These are phyloP conservation scores for Equus quagga DNA, from an alignment of 2,113 vertebrate genomes.

Conservation along the genomic window DNA sequence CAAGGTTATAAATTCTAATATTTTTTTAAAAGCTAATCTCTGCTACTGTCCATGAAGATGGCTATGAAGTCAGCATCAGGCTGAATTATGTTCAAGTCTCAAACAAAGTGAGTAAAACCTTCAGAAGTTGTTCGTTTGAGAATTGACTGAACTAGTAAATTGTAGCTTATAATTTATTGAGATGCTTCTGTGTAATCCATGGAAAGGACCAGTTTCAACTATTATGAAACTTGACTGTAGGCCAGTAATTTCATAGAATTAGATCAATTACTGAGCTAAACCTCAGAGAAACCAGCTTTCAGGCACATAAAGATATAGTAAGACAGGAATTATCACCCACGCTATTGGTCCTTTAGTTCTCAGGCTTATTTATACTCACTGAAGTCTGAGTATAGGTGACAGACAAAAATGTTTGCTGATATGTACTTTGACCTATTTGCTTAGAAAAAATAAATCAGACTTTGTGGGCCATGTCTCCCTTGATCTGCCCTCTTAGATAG, in stretches of 20 bases:
- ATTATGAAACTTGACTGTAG: background rate
- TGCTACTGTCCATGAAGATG: constrained; percentile 91
- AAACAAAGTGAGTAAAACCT: constrained; percentile 86
- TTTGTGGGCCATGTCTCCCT: background rate
- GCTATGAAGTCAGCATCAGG: constrained; percentile 91
- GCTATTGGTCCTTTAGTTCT: background rate
- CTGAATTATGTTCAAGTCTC: constrained; percentile 90
- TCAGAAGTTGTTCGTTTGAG: background rate
- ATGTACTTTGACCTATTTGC: background rate
- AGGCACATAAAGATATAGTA: background rate
- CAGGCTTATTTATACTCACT: background rate
- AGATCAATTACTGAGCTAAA: background rate
- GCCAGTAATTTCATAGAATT: background rate
- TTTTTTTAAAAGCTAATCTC: constrained; percentile 91
- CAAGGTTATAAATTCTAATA: background rate
- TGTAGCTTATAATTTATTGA: background rate
- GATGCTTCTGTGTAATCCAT: background rate
- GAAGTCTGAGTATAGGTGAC: background rate
- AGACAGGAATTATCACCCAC: background rate
- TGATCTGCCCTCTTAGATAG: background rate
- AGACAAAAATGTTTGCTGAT: background rate
- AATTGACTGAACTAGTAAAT: constrained; percentile 1
- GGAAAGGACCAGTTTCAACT: constrained; percentile 10
- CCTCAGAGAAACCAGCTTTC: background rate
- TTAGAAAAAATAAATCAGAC: constrained; percentile 41